Conservation (phyloP, 2,113 vertebrate genomes). For the Alethe diademata region DNA sequence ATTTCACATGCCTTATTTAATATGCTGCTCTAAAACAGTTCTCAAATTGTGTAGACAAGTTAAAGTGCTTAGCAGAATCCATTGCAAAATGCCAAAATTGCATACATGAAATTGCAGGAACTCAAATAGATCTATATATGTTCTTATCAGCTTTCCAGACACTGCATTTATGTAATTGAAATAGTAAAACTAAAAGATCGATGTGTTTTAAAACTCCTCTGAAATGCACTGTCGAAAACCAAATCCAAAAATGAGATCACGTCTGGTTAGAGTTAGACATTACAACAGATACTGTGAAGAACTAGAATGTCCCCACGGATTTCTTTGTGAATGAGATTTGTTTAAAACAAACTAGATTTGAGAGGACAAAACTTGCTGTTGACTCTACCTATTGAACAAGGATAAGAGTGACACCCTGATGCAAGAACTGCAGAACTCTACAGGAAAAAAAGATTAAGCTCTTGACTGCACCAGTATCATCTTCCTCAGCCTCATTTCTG, state of each 20-base stretch:
- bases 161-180: slow-evolving; percentile 8
- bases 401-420: not conserved
- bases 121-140: not conserved
- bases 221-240: not conserved
- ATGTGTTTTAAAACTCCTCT: not conserved
- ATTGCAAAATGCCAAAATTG: not conserved
- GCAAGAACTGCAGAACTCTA: not conserved
- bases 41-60: not conserved
- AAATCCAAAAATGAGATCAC: not conserved
- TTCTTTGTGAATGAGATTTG: not conserved
- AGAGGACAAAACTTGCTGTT: not conserved
- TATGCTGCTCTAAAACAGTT: not conserved
- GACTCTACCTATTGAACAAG: not conserved
- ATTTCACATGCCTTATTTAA: not conserved
- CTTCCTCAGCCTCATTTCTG: not conserved
- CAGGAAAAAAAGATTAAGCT: not conserved
- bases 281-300: not conserved
- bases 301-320: not conserved
- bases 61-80: not conserved
- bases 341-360: not conserved
- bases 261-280: not conserved
- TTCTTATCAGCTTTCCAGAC: slow-evolving; percentile 12
- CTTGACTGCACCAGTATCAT: not conserved
- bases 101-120: not conserved
- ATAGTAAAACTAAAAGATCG: not conserved